Base-by-base conservation (phyloP, 2,888 invertebrate species). In the Eledona agricola region DNA sequence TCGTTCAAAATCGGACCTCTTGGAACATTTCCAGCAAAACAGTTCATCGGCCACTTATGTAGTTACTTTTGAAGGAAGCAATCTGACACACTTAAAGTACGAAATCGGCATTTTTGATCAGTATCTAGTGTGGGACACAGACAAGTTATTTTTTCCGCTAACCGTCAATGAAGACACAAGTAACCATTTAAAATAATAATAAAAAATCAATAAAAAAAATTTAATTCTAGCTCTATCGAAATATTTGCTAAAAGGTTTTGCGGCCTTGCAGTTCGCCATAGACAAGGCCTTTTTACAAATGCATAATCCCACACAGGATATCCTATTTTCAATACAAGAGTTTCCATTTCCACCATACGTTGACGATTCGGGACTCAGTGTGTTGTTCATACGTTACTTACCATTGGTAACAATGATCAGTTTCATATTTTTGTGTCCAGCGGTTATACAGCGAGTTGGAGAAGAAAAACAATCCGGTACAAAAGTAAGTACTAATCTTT, bases 381-480 rank as follows among this genome's bases (percentile, higher is more conserved):
- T 64, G 6, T 49, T 75, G 22, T 77, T 77, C 58, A 64, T 66
- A 38, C 49, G 66, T 13, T 63, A 75, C 20, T 59, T 80, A 51
- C 78, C 79, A 0, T 57, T 75, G 13, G 62, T 77, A 7, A 75
- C 78, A 1, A 63, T 78, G 4, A 72, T 78, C 58, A 75, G 77
- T 58, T 83, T 78, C 55, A 54, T 81, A 23, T 76, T 83, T 37
- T 69, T 79, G 4, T 82, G 82, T 63, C 79, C 83, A 5, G 77
- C 78, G 10, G 77, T 81, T 34, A 62, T 83, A 31, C 78, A 81
- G 59, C 76, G 81, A 34, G 74, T 83, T 26, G 82, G 84, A 1
- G 81, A 83, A 66, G 85, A 85, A 66, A 83, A 84, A 63, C 76
- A 79, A 57, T 77, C 81, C 40, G 84, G 84, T 25, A 78, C 81